Conservation (phyloP, 92 coral and sea anemone genomes). For the Plumapathes pennacea region DNA sequence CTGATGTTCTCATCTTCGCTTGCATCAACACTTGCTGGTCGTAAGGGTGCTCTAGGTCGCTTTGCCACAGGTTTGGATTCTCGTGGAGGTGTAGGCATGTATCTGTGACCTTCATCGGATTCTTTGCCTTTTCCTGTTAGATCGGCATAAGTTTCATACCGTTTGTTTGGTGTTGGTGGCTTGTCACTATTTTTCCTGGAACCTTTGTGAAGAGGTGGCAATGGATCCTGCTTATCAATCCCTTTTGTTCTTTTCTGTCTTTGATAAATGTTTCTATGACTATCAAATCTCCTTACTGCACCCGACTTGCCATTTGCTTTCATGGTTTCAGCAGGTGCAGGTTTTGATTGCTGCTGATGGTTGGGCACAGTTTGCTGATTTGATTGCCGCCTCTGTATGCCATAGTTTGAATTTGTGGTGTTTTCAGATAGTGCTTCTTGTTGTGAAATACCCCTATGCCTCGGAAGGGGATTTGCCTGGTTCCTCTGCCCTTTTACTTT, state of each 20-base stretch:
- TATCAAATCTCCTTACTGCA: slow-evolving; percentile 3
- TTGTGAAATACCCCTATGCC: too few species aligned
- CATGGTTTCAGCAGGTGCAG: background rate
- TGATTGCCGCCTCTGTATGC: slow-evolving; percentile 1
- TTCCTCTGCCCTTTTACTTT: slow-evolving; percentile 63
- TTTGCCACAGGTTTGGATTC: slow-evolving; percentile 23
- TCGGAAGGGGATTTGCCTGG: slow-evolving; percentile 11
- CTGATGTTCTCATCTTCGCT: slow-evolving; percentile 57
- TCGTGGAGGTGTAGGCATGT: slow-evolving; percentile 22
- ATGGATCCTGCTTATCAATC: slow-evolving; percentile 76
- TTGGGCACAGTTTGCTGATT: slow-evolving; percentile 6
- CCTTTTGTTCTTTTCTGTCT: slow-evolving; percentile 67
- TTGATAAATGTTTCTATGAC: slow-evolving; percentile 1
- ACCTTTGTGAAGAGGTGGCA: slow-evolving; percentile 66
- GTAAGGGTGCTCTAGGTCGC: slow-evolving; percentile 3
- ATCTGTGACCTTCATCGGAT: background rate
- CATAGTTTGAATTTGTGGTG: slow-evolving; percentile 2
- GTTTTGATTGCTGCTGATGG: slow-evolving; percentile 11
- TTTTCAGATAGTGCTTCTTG: background rate
- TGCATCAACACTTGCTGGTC: slow-evolving; percentile 24
- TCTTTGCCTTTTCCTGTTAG: slow-evolving; percentile 19
- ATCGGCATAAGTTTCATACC: slow-evolving; percentile 68
- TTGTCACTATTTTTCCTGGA: slow-evolving; percentile 23
- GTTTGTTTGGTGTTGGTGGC: slow-evolving; percentile 78
- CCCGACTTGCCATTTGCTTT: slow-evolving; percentile 5